Percentiles rank a stretch among this genome's conserved stretches.
These are phyloP conservation scores for Leucophenga varia DNA, from an alignment of 1,140 invertebrate genomes.

Conservation along the genomic window DNA sequence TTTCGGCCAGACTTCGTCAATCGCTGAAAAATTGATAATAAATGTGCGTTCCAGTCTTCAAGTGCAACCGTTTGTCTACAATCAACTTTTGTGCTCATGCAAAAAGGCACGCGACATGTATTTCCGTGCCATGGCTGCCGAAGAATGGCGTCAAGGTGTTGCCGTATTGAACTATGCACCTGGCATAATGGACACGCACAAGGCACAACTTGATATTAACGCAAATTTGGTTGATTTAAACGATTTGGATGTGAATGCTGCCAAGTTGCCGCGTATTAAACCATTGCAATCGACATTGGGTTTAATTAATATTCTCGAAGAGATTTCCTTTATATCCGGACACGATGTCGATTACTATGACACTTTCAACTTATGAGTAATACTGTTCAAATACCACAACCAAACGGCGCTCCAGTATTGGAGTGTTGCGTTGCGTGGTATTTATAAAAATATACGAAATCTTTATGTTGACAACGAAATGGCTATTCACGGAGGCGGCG, in stretches of 20 bases:
- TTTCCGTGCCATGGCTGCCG: slow-evolving; percentile 76
- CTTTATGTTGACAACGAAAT: too few species aligned
- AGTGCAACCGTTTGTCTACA: slow-evolving; percentile 72
- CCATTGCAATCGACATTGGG: slow-evolving; percentile 34
- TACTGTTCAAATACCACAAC: slow-evolving; percentile 20
- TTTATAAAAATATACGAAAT: too few species aligned
- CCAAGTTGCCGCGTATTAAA: slow-evolving; percentile 21
- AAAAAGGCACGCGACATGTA: slow-evolving; percentile 90
- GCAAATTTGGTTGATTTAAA: slow-evolving; percentile 32
- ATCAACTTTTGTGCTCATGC: slow-evolving; percentile 78
- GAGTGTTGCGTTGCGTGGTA: too few species aligned
- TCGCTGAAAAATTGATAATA: slow-evolving; percentile 63
- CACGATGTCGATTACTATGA: slow-evolving; percentile 53
- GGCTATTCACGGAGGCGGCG: too few species aligned
- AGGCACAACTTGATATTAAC: slow-evolving; percentile 57
- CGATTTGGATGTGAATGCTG: slow-evolving; percentile 15
- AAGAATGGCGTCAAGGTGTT: slow-evolving; percentile 64
- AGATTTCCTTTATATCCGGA: slow-evolving; percentile 44
- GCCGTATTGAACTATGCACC: slow-evolving; percentile 88
- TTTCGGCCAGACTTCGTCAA: too few species aligned
- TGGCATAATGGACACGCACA: slow-evolving; percentile 83
- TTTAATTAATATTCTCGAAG: slow-evolving; percentile 45
- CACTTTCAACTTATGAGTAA: slow-evolving; percentile 51
- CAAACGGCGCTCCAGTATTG: too few species aligned
- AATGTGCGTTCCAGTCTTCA: slow-evolving; percentile 89